phyloP scores from a whole-genome alignment of 2,797 vertebrate species.

The Apogon talboti region DNA sequence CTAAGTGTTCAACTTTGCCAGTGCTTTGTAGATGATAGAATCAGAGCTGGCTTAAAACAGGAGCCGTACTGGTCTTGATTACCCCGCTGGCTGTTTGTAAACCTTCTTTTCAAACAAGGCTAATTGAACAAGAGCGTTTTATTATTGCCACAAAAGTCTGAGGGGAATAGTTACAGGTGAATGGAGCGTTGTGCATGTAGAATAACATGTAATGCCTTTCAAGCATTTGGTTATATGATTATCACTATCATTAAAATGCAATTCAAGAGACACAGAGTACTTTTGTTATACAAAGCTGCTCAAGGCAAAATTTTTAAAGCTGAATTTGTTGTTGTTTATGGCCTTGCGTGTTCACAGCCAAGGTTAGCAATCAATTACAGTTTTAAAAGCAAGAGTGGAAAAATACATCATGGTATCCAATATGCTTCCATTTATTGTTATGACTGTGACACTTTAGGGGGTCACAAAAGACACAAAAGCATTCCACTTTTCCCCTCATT shows the following conservation, averaged over 20 bases:
- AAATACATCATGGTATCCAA: constrained; percentile 32
- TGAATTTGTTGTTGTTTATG: background rate
- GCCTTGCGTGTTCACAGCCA: background rate
- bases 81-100: constrained; percentile 42
- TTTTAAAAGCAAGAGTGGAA: constrained; percentile 6
- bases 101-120: constrained; percentile 40
- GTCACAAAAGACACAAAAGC: constrained; percentile 33
- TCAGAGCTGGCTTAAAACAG: constrained; percentile 60
- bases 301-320: background rate
- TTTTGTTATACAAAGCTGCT: background rate
- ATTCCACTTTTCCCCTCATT: constrained; percentile 12
- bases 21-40: constrained; percentile 63
- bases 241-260: constrained; percentile 3
- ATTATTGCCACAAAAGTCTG: constrained; percentile 29
- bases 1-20: constrained; percentile 65
- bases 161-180: constrained; percentile 22
- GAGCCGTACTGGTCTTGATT: constrained; percentile 57
- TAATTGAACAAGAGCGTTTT: constrained; percentile 54
- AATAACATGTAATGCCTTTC: constrained; percentile 5
- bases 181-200: constrained; percentile 3
- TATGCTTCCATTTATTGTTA: constrained; percentile 30
- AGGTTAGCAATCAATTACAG: background rate
- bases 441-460: constrained; percentile 16
- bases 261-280: background rate
- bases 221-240: background rate